Evolutionary conservation across 2,888 invertebrate species (phyloP).

Genomic region (Trimorus sp.): DNA sequence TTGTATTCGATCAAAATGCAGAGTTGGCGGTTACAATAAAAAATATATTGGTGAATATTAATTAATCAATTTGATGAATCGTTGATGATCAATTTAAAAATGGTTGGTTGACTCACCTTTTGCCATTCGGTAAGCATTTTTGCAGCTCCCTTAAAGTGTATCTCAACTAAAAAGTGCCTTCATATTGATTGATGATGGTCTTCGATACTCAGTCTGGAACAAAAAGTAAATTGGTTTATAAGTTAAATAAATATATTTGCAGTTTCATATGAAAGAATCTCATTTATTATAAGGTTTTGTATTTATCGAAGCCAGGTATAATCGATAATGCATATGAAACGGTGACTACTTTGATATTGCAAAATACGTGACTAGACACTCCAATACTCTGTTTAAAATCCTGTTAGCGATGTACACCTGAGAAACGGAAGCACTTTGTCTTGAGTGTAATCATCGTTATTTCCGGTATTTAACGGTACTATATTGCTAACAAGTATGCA

Average conservation of each 20-base stretch:
- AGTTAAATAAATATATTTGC: slow-evolving; percentile 5
- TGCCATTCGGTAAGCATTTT: slow-evolving; percentile 62
- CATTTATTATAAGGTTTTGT: neutral
- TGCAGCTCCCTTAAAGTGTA: slow-evolving; percentile 19
- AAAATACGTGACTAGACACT: slow-evolving; percentile 42
- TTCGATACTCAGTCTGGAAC: slow-evolving; percentile 29
- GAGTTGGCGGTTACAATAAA: slow-evolving; percentile 22
- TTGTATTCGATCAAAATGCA: slow-evolving; percentile 20
- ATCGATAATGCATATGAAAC: slow-evolving; percentile 20
- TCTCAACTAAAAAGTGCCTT: slow-evolving; percentile 43
- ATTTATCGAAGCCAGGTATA: neutral
- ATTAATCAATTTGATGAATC: slow-evolving; percentile 9
- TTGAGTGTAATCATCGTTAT: slow-evolving; percentile 40
- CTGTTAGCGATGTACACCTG: slow-evolving; percentile 32
- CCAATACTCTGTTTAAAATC: slow-evolving; percentile 35
- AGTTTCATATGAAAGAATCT: neutral
- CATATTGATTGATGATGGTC: slow-evolving; percentile 35
- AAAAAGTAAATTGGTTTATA: slow-evolving; percentile 10
- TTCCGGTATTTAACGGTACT: slow-evolving; percentile 59
- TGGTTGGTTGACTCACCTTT: slow-evolving; percentile 36
- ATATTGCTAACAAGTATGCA: slow-evolving; percentile 20
- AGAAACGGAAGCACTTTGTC: slow-evolving; percentile 54
- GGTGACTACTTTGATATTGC: neutral
- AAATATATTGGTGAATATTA: slow-evolving; percentile 22
- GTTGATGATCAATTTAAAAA: neutral